A percentile compares a stretch with the other conserved stretches of the same genome.
phyloP scores from a whole-genome alignment of 2,888 invertebrate species.

The Hirtodrosophila duncani region DNA sequence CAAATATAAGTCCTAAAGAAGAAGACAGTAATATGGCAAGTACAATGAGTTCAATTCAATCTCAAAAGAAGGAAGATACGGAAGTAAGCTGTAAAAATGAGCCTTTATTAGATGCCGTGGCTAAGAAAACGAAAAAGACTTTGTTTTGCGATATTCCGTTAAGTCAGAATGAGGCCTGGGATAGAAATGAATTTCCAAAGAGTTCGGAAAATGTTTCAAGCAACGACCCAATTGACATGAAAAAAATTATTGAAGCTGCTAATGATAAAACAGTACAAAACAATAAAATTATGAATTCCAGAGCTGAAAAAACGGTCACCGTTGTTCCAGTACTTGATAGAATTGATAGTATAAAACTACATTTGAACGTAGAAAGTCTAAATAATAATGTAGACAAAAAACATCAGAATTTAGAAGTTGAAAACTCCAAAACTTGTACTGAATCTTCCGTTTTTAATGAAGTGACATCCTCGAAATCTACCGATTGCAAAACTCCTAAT shows the following conservation, averaged over 20 bases:
- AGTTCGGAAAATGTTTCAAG: neutral
- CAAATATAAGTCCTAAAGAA: slow-evolving; percentile 1
- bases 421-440: slow-evolving; percentile 3
- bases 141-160: slow-evolving; percentile 62
- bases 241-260: slow-evolving; percentile 1
- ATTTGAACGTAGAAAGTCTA: neutral
- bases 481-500: too few species aligned
- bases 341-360: slow-evolving; percentile 10
- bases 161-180: slow-evolving; percentile 21
- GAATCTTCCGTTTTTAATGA: neutral
- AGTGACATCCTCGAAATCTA: too few species aligned
- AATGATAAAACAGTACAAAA: slow-evolving; percentile 3
- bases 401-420: neutral
- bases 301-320: slow-evolving; percentile 4
- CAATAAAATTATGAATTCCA: neutral
- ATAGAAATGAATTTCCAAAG: neutral
- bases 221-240: slow-evolving; percentile 7
- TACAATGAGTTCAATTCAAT: slow-evolving; percentile 12
- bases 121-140: slow-evolving; percentile 77
- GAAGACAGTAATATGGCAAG: slow-evolving; percentile 14
- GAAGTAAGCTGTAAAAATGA: slow-evolving; percentile 55
- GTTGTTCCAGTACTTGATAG: slow-evolving; percentile 14
- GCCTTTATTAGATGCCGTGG: slow-evolving; percentile 74
- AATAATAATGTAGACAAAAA: neutral
- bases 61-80: slow-evolving; percentile 12